Conservation (phyloP, 92 coral and sea anemone species). For the Chrysogorgia sp. region DNA sequence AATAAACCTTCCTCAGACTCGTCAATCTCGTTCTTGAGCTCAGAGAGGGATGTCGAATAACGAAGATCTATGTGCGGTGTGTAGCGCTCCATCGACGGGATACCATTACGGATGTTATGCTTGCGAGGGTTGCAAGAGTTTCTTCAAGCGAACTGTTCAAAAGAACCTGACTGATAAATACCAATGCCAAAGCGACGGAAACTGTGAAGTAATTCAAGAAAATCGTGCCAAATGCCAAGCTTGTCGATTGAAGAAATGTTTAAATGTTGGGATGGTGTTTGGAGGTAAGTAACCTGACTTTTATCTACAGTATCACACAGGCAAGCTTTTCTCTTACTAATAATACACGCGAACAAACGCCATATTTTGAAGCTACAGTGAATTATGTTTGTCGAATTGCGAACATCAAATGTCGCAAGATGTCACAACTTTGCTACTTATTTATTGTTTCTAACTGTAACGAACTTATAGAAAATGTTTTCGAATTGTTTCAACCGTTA, state of each 20-base stretch:
- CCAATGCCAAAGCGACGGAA: slow-evolving; percentile 56
- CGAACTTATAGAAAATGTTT: too few relatives aligned
- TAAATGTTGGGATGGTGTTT: slow-evolving; percentile 88
- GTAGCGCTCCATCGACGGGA: slow-evolving; percentile 84
- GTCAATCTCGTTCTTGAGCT: neutral
- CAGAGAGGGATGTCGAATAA: neutral
- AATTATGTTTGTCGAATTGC: neutral
- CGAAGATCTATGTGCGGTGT: slow-evolving; percentile 79
- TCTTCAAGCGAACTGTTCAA: slow-evolving; percentile 93
- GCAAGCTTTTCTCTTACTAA: neutral
- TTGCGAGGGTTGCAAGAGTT: slow-evolving; percentile 97
- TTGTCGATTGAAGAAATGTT: slow-evolving; percentile 85
- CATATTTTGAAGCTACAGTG: neutral
- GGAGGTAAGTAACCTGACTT: slow-evolving; percentile 65
- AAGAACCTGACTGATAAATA: slow-evolving; percentile 76
- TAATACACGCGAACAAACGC: neutral
- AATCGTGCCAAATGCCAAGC: slow-evolving; percentile 92
- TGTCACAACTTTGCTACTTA: neutral
- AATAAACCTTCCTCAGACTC: too few relatives aligned
- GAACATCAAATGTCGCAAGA: neutral
- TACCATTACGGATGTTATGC: slow-evolving; percentile 96
- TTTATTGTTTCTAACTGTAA: too few relatives aligned
- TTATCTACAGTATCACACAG: neutral
- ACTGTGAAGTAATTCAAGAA: slow-evolving; percentile 71
- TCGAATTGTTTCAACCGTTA: too few relatives aligned